A percentile compares a stretch with the other conserved stretches of the same genome.
Conservation (phyloP, 53 echinoderm and acorn worm genomes). For the Echinometra lucunter region DNA sequence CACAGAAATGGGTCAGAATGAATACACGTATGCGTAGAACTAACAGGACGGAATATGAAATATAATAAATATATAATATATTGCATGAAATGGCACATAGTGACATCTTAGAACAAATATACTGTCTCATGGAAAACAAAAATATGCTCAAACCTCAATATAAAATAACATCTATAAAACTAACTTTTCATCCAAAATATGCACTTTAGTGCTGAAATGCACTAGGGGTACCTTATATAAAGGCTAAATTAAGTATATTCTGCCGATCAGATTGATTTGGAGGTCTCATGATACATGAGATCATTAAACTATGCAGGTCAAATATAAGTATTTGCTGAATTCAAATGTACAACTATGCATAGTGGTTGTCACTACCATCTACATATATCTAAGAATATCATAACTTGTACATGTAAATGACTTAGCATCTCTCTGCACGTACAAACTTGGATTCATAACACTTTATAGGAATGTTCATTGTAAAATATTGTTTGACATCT, state of each 20-base stretch:
- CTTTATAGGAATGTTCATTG: not conserved
- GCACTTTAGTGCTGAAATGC: not conserved
- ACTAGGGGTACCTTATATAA: no score
- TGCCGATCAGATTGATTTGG: no score
- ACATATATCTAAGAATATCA: no score
- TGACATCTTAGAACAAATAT: not conserved
- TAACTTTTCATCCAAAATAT: not conserved
- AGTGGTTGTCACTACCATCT: no score
- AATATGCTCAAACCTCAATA: not conserved
- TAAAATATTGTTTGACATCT: not conserved
- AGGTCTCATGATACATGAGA: no score
- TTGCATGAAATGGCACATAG: constrained; percentile 3
- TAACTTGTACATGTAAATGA: no score
- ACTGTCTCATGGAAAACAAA: not conserved
- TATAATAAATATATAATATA: not conserved
- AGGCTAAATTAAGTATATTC: no score
- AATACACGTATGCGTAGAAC: constrained; percentile 4
- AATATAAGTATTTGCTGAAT: no score
- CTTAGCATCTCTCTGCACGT: not conserved
- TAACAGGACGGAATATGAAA: constrained; percentile 18
- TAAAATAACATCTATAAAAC: not conserved
- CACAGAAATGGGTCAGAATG: not conserved
- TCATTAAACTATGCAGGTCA: no score
- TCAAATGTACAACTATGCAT: no score
- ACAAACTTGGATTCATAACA: not conserved